These are phyloP conservation scores for Zaprionus obscuricornis DNA, from an alignment of 2,888 invertebrate species.

Conservation along the genomic window DNA sequence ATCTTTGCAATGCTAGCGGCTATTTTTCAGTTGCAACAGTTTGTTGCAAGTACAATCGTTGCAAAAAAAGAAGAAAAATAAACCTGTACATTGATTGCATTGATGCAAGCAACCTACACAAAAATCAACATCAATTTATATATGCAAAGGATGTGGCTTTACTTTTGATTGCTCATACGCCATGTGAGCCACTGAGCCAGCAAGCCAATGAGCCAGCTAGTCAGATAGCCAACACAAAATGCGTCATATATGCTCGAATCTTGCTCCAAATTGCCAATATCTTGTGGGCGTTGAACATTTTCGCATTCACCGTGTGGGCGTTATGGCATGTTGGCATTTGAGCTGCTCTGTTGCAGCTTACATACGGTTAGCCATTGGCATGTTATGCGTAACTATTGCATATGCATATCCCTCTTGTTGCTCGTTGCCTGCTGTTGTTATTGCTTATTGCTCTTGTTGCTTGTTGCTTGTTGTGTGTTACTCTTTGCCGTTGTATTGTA, in stretches of 20 bases:
- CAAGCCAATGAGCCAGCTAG: too few species aligned
- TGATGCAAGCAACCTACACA: too few species aligned
- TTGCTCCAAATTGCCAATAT: conserved; percentile 48
- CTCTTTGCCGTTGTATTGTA: background rate
- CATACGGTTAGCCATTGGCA: too few species aligned
- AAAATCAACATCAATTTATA: background rate
- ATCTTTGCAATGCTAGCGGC: conserved; percentile 3
- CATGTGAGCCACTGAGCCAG: conserved; percentile 13
- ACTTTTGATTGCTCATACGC: conserved; percentile 26
- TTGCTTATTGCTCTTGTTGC: conserved; percentile 3
- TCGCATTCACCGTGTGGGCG: conserved; percentile 1
- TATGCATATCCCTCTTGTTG: conserved; percentile 29
- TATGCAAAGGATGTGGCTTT: conserved; percentile 27
- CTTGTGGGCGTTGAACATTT: conserved; percentile 20
- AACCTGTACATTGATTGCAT: too few species aligned
- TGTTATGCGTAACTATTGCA: conserved; percentile 4
- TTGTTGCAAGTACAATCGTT: conserved; percentile 22
- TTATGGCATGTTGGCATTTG: conserved; percentile 11
- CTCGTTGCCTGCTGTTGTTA: too few species aligned
- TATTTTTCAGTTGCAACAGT: conserved; percentile 10
- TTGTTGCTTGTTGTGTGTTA: too few species aligned
- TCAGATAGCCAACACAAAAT: conserved; percentile 21
- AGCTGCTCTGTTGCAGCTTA: conserved; percentile 2
- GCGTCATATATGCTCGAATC: conserved; percentile 50
- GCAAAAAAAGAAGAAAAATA: too few species aligned